Evolutionary conservation across 2,888 invertebrate genomes (phyloP).

Genomic region (Opisthograptis luteolata): DNA sequence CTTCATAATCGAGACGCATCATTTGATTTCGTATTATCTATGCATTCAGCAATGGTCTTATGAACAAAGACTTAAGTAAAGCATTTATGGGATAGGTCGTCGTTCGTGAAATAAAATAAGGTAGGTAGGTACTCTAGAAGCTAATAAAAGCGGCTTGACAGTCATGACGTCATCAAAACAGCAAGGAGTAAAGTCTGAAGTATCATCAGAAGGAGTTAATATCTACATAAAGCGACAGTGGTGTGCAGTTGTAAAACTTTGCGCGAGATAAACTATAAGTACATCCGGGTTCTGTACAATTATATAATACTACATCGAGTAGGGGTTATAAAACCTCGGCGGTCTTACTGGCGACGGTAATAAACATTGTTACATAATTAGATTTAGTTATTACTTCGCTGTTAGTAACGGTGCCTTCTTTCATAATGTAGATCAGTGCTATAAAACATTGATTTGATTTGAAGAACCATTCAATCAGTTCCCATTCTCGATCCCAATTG

Average conservation of each 20-base stretch:
- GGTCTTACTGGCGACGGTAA: background rate
- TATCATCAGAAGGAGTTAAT: constrained; percentile 9
- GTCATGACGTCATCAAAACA: constrained; percentile 1
- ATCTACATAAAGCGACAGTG: constrained; percentile 11
- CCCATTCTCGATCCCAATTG: too few relatives aligned
- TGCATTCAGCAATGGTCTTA: too few relatives aligned
- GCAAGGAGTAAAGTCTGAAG: constrained; percentile 15
- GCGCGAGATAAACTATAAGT: background rate
- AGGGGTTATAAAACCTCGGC: too few relatives aligned
- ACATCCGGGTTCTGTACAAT: constrained; percentile 18
- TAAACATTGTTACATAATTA: constrained; percentile 8
- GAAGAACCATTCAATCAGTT: too few relatives aligned
- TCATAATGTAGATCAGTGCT: background rate
- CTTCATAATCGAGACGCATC: too few relatives aligned
- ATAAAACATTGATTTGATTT: background rate
- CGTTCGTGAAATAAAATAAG: too few relatives aligned
- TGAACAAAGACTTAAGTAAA: too few relatives aligned
- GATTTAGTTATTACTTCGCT: constrained; percentile 3
- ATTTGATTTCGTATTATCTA: too few relatives aligned
- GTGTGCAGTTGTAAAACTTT: constrained; percentile 9
- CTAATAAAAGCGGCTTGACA: too few relatives aligned
- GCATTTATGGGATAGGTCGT: too few relatives aligned
- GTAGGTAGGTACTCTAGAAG: too few relatives aligned
- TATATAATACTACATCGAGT: background rate
- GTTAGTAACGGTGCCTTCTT: background rate